Evolutionary conservation across 2,888 invertebrate genomes (phyloP).

Genomic region (Phaedon cochleariae): DNA sequence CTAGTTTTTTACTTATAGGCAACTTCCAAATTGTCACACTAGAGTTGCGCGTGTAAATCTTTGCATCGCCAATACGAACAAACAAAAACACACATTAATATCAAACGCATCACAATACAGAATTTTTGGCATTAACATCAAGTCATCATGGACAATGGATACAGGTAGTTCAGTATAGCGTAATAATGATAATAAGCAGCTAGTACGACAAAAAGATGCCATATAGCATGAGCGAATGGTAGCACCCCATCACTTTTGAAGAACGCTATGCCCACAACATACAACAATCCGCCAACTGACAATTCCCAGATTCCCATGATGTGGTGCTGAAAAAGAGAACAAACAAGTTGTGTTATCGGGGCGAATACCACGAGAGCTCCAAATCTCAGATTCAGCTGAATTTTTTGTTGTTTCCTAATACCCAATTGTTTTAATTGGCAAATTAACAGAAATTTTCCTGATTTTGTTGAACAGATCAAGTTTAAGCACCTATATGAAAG

Average conservation of each 20-base stretch:
- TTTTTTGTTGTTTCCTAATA: too few species aligned
- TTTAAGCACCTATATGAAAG: too few species aligned
- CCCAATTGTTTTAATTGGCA: too few species aligned
- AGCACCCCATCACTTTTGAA: constrained; percentile 95
- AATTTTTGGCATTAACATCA: constrained; percentile 24
- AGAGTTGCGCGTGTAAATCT: too few species aligned
- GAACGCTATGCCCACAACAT: constrained; percentile 89
- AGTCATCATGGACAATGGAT: constrained; percentile 57
- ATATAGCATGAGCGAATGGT: constrained; percentile 97
- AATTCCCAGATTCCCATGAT: constrained; percentile 85
- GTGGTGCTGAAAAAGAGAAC: constrained; percentile 72
- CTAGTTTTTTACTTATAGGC: too few species aligned
- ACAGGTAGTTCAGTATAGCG: constrained; percentile 82
- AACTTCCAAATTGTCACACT: too few species aligned
- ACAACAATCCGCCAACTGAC: constrained; percentile 86
- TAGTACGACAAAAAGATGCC: constrained; percentile 93
- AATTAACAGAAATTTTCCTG: too few species aligned
- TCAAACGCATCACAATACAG: background rate
- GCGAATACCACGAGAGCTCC: too few species aligned
- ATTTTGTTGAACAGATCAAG: too few species aligned
- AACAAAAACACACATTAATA: background rate
- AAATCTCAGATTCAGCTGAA: too few species aligned
- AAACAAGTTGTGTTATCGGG: too few species aligned
- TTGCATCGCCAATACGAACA: background rate
- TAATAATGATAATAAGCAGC: constrained; percentile 90